Percentiles rank a stretch among this genome's conserved stretches.
Conservation (phyloP, 2,113 vertebrate species). For the Rhynchomys soricoides region DNA sequence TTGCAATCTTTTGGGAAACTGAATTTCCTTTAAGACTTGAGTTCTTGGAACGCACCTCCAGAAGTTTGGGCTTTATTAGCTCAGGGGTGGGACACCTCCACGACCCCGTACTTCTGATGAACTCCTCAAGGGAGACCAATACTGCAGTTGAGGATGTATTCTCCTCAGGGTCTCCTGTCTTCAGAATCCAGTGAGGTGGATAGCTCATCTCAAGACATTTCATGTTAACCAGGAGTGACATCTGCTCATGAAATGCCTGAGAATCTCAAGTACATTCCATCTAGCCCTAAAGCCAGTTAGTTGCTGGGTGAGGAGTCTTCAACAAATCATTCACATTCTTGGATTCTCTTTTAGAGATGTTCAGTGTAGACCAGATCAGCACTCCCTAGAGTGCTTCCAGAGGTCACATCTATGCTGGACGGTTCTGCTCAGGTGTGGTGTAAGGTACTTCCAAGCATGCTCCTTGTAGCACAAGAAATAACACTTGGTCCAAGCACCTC, state of each 20-base stretch:
- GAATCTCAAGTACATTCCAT: background rate
- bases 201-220: background rate
- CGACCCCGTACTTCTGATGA: background rate
- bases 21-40: background rate
- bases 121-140: background rate
- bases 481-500: background rate
- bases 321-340: background rate
- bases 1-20: background rate
- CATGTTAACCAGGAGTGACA: background rate
- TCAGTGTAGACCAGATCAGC: background rate
- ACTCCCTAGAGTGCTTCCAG: background rate
- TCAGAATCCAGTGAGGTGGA: background rate
- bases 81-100: too few relatives aligned
- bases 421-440: background rate
- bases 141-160: rapidly evolving
- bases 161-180: background rate
- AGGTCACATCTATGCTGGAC: background rate
- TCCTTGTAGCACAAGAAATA: background rate
- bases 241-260: background rate
- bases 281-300: background rate
- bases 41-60: background rate
- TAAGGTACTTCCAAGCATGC: too few relatives aligned
- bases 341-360: background rate
- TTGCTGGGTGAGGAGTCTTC: background rate
- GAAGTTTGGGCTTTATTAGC: background rate